Evolutionary conservation across 2,113 vertebrate species (phyloP).

Genomic region (Sorex araneus): DNA sequence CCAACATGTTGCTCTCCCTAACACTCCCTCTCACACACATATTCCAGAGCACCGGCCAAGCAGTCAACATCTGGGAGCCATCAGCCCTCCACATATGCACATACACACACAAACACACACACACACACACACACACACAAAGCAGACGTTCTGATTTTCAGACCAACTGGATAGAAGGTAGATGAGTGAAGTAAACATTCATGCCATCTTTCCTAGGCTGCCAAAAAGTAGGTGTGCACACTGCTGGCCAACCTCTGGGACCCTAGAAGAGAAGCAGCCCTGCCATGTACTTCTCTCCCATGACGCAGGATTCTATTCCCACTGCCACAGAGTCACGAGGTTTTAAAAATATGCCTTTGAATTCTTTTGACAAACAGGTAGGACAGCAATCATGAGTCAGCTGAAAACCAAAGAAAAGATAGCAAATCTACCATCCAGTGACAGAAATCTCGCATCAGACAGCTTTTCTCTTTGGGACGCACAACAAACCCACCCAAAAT

Average conservation of each 20-base stretch:
- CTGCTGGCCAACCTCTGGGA: neutral
- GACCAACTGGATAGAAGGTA: slow-evolving; percentile 27
- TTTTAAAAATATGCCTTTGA: slow-evolving; percentile 11
- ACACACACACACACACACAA: neutral
- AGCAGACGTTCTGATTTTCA: slow-evolving; percentile 58
- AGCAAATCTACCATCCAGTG: neutral
- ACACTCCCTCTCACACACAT: neutral
- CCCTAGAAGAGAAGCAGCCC: neutral
- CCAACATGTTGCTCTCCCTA: neutral
- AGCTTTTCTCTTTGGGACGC: slow-evolving; percentile 35
- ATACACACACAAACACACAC: too few species aligned
- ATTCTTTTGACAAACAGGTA: slow-evolving; percentile 49
- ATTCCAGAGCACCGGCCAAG: neutral
- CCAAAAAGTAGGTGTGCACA: slow-evolving; percentile 43
- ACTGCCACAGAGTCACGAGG: neutral
- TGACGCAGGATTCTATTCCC: neutral
- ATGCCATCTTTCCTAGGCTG: slow-evolving; percentile 37
- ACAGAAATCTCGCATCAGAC: neutral
- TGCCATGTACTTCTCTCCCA: neutral
- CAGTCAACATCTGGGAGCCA: slow-evolving; percentile 59
- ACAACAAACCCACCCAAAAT: neutral
- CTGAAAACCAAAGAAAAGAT: slow-evolving; percentile 30
- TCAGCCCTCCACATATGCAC: neutral
- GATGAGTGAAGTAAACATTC: neutral
- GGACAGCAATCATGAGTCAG: neutral